phyloP scores from a whole-genome alignment of 2,888 invertebrate genomes.

The Hyalella azteca region DNA sequence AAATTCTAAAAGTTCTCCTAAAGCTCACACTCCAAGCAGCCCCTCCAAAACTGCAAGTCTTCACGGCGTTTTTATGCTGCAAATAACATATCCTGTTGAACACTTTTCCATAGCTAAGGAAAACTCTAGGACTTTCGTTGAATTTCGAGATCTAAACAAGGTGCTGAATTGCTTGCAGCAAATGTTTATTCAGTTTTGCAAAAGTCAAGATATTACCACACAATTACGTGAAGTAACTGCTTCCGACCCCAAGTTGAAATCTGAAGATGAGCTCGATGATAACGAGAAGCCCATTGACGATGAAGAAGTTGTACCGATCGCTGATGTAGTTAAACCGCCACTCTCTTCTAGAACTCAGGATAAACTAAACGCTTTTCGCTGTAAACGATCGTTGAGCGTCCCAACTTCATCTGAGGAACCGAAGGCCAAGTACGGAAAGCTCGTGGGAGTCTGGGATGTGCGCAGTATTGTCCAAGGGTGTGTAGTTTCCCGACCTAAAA shows the following conservation, averaged over 20 bases:
- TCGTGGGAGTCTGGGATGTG: background rate
- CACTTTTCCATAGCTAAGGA: constrained; percentile 67
- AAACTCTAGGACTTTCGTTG: constrained; percentile 66
- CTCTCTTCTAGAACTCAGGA: background rate
- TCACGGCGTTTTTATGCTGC: constrained; percentile 67
- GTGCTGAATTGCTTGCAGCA: constrained; percentile 65
- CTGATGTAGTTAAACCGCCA: background rate
- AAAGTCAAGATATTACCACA: constrained; percentile 43
- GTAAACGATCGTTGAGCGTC: too few relatives aligned
- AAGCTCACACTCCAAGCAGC: constrained; percentile 49
- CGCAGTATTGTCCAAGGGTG: background rate
- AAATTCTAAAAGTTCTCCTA: constrained; percentile 40
- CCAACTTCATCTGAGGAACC: too few relatives aligned
- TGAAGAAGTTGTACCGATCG: background rate
- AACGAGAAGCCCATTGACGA: background rate
- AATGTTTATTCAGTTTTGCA: constrained; percentile 58
- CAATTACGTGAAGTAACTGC: constrained; percentile 29
- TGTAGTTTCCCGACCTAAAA: background rate
- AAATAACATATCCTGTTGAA: constrained; percentile 67
- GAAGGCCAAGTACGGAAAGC: background rate
- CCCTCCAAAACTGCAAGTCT: constrained; percentile 55
- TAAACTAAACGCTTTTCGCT: background rate
- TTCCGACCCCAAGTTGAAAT: background rate
- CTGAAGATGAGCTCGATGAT: background rate
- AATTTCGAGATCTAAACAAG: constrained; percentile 68